A percentile compares a stretch with the other conserved stretches of the same genome.
phyloP scores from a whole-genome alignment of 2,888 invertebrate genomes.

The Tipula confusa region DNA sequence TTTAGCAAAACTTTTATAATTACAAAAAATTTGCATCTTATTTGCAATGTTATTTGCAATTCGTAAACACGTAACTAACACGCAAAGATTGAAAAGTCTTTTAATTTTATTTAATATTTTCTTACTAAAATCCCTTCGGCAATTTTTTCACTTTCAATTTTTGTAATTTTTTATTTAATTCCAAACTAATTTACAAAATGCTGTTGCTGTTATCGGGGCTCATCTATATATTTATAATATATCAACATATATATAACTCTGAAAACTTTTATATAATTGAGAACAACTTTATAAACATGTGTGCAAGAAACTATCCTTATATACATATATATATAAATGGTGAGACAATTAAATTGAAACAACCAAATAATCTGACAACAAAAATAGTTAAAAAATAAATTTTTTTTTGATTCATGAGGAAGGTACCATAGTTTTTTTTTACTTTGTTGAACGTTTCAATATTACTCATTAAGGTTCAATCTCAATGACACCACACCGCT shows the following conservation, averaged over 20 bases:
- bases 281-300: neutral
- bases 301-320: neutral
- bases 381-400: too few relatives aligned
- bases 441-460: too few relatives aligned
- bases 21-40: too few relatives aligned
- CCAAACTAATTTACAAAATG: neutral
- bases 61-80: too few relatives aligned
- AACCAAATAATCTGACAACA: too few relatives aligned
- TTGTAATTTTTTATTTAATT: neutral
- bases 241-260: neutral
- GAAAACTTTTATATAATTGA: neutral
- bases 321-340: neutral
- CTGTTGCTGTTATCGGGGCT: neutral
- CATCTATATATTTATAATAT: neutral
- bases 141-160: neutral
- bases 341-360: too few relatives aligned
- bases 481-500: too few relatives aligned
- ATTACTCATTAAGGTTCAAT: too few relatives aligned
- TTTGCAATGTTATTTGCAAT: too few relatives aligned
- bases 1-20: too few relatives aligned
- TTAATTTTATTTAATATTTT: neutral
- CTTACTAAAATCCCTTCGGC: neutral
- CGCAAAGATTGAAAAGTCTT: neutral
- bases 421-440: too few relatives aligned
- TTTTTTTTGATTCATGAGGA: too few relatives aligned